Percentiles rank a stretch among this genome's conserved stretches.
phyloP scores from a whole-genome alignment of 2,888 invertebrate genomes.

The Archips xylosteana region DNA sequence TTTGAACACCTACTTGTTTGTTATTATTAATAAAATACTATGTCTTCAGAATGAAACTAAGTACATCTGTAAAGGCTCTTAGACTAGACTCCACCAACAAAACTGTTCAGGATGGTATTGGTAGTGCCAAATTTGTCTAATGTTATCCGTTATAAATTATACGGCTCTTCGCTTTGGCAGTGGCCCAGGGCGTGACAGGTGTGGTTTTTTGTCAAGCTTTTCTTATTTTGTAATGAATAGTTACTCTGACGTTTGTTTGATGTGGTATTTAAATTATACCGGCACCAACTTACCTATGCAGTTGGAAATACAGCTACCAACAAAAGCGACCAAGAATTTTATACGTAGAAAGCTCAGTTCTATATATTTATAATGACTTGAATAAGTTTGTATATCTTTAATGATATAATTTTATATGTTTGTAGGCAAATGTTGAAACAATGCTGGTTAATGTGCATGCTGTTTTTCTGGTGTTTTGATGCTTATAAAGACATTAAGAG shows the following conservation, averaged over 20 bases:
- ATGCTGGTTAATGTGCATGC: conserved; percentile 1
- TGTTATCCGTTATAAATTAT: background rate
- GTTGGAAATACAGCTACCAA: background rate
- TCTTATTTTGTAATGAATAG: conserved; percentile 37
- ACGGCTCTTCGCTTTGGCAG: conserved; percentile 20
- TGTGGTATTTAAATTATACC: conserved; percentile 36
- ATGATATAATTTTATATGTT: conserved; percentile 35
- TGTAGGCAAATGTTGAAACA: conserved; percentile 39
- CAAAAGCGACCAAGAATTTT: background rate
- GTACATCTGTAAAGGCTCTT: too few species aligned
- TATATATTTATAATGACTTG: background rate
- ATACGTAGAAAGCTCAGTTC: background rate
- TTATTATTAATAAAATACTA: too few species aligned
- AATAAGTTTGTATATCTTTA: conserved; percentile 25
- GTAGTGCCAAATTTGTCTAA: background rate
- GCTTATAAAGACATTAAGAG: conserved; percentile 40
- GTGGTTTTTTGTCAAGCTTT: conserved; percentile 36
- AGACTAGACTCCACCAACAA: too few species aligned
- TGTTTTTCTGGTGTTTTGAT: conserved; percentile 20
- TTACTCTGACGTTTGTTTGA: conserved; percentile 25
- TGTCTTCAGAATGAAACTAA: too few species aligned
- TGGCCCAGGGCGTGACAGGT: conserved; percentile 38
- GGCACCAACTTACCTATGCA: conserved; percentile 23
- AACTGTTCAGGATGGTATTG: background rate
- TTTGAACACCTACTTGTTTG: too few species aligned